Base-by-base conservation (phyloP, 92 coral and sea anemone species). In the Parazoanthus atlanticus region DNA sequence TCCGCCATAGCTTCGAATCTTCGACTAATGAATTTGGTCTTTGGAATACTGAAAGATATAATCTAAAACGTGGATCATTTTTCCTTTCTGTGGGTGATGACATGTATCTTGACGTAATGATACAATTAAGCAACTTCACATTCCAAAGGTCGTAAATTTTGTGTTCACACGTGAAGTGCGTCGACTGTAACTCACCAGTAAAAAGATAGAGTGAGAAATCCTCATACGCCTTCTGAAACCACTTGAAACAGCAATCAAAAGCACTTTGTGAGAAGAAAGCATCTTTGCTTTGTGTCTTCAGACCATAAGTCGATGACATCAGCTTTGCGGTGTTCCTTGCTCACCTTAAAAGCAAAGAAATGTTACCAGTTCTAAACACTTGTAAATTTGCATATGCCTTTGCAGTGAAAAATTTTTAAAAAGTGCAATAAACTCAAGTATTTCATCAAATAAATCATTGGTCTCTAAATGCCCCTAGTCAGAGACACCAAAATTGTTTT, bases 211-310 rank as follows among this genome's bases (percentile, higher is more conserved):
- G 12, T 33, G 79, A 74, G 26, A 33, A 34, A 21, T 38, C 28
- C 40, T 34, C 46, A n/a, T n/a, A n/a, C n/a, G n/a, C n/a, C n/a
- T n/a, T n/a, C n/a, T n/a, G n/a, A n/a, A n/a, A n/a, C n/a, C n/a
- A n/a, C n/a, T n/a, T n/a, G n/a, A n/a, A n/a, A n/a, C n/a, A n/a
- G n/a, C n/a, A n/a, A n/a, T n/a, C n/a, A n/a, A 75, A 15, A 2
- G 79, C 79, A 75, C 49, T 75, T 36, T 75, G 79, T 17, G 79
- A 28, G 32, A 75, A 75, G 11, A 15, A 75, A 11, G 79, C n/a
- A 40, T 75, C 79, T 31, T n/a, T 75, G 79, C 8, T 75, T 75
- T 5, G 79, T 75, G 29, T 75, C 79, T 25, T 75, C 54, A 1
- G 79, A 75, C 79, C 79, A 75, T 5, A 75, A 38, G 52, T 75